Base-by-base conservation (phyloP, 2,797 vertebrate species). In the Mastacembelus armatus region DNA sequence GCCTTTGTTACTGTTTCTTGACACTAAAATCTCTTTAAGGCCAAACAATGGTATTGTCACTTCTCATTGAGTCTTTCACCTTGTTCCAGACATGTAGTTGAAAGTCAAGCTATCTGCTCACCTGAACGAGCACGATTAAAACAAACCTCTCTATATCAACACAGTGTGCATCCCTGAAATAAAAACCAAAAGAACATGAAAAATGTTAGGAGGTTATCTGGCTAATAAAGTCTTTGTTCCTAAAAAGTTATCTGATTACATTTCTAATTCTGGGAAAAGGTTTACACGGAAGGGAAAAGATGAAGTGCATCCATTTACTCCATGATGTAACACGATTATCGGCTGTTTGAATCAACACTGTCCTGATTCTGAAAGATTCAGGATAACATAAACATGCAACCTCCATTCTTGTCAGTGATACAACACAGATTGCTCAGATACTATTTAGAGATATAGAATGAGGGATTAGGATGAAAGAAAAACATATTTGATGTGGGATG, bases 301-400 rank as follows among this genome's bases (percentile, higher is more conserved):
- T 2, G 30, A 54, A 43, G 15, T 21, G 30, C 76, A 70, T 74
- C 18, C 42, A 65, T 69, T 78, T 60, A 62, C 43, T n/a, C 54
- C 21, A 44, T 81, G 80, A 88, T 82, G 80, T 84, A 86, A 85
- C 48, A 30, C 63, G 74, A 90, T 86, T 81, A 87, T 75, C 51
- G 54, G 66, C 21, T 18, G 14, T 70, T 65, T 83, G 72, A 86
- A 78, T 85, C 78, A 80, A 72, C 66, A 32, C 61, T 69, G 77
- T 26, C 51, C 80, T 73, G 77, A 65, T 83, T 84, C 66, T 32
- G 4, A 71, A 63, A 74, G 83, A 88, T 66, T 62, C 40, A 77
- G 58, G 58, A 74, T 36, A 66, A 39, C 60, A 63, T 67, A 60
- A 78, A 74, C 42, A 72, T 14, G 10, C 56, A 67, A 80, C 52